Evolutionary conservation across 2,113 vertebrate species (phyloP).

Genomic region (Climacteris rufus): DNA sequence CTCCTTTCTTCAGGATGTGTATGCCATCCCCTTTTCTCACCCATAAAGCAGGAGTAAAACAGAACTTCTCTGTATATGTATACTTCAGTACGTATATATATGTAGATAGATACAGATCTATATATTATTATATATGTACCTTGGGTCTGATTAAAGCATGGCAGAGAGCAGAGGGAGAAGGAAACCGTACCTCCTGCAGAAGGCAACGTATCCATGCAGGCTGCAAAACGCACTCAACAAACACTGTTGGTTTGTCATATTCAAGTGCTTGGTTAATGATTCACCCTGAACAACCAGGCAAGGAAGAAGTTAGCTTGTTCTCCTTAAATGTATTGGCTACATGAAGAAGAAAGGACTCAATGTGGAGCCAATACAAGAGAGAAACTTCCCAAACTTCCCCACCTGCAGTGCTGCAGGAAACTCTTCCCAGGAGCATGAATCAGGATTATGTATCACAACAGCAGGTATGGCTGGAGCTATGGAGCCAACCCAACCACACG

Average conservation of each 20-base stretch:
- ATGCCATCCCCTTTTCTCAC: background rate
- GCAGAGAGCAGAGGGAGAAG: background rate
- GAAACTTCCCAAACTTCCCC: background rate
- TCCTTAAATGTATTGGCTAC: background rate
- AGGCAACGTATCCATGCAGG: background rate
- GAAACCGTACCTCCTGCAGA: background rate
- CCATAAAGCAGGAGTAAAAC: background rate
- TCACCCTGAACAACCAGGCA: background rate
- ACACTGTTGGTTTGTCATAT: background rate
- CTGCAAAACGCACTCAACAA: background rate
- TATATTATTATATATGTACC: background rate
- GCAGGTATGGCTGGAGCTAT: background rate
- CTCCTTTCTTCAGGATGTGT: background rate
- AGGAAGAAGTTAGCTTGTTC: background rate
- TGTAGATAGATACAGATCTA: background rate
- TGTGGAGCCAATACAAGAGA: background rate
- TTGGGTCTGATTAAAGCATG: rapidly evolving
- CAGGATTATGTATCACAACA: background rate
- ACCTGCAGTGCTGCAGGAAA: background rate
- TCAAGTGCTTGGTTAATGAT: background rate
- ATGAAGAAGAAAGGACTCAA: background rate
- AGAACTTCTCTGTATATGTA: background rate
- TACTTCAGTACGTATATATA: background rate
- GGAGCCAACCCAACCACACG: background rate
- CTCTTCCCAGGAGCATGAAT: background rate